phyloP scores from a whole-genome alignment of 1,140 invertebrate species.

The Samia ricini region DNA sequence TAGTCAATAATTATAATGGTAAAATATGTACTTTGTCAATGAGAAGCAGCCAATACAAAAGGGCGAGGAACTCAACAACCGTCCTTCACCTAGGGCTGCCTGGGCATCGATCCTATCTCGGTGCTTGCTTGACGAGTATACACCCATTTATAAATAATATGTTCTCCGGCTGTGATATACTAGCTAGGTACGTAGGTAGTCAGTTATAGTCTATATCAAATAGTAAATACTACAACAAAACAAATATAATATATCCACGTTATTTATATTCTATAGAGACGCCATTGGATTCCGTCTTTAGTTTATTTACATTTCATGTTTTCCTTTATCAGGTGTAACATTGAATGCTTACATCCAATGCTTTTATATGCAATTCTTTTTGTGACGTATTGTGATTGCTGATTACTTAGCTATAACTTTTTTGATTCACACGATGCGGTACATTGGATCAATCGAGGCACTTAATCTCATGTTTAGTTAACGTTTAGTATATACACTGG shows the following conservation, averaged over 20 bases:
- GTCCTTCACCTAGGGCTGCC: constrained; percentile 70
- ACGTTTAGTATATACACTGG: constrained; percentile 13
- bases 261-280: not conserved
- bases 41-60: constrained; percentile 28
- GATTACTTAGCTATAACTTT: too few relatives aligned
- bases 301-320: not conserved
- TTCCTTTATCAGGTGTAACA: not conserved
- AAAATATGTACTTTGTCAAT: constrained; percentile 19
- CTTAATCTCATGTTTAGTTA: constrained; percentile 14
- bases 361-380: too few relatives aligned
- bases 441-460: too few relatives aligned
- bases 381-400: too few relatives aligned
- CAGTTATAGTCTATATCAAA: not conserved
- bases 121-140: constrained; percentile 57
- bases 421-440: too few relatives aligned
- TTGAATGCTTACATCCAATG: too few relatives aligned
- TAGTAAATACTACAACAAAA: not conserved
- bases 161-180: constrained; percentile 38
- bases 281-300: not conserved
- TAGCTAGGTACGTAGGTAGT: constrained; percentile 16
- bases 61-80: constrained; percentile 58
- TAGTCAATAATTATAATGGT: not conserved
- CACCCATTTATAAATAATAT: constrained; percentile 61
- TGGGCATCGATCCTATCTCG: constrained; percentile 64
- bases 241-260: not conserved